phyloP scores from a whole-genome alignment of 2,113 vertebrate genomes.

The Emydura subglobosa region DNA sequence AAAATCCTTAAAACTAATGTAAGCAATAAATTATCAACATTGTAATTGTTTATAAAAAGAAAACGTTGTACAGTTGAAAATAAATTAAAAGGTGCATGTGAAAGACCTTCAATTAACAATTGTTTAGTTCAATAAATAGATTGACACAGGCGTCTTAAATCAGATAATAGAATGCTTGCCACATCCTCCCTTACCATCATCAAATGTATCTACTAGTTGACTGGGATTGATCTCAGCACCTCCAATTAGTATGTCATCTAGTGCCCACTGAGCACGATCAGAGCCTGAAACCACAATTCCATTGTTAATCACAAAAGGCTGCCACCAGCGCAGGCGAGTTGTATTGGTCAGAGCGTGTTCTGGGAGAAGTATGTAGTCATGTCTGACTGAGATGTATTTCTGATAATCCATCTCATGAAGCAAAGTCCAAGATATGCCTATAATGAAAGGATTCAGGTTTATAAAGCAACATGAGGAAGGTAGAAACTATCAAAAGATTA shows the following conservation, averaged over 20 bases:
- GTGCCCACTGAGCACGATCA: conserved; percentile 96
- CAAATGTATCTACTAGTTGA: conserved; percentile 93
- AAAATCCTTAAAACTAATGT: neutral
- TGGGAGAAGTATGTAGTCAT: conserved; percentile 94
- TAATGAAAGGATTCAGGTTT: neutral
- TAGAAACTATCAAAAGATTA: neutral
- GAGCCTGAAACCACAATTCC: conserved; percentile 87
- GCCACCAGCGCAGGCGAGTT: conserved; percentile 97
- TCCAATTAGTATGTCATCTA: conserved; percentile 96
- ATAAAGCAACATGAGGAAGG: neutral
- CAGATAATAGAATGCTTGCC: neutral
- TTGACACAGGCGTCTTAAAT: neutral
- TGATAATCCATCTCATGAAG: conserved; percentile 99
- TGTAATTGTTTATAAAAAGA: neutral
- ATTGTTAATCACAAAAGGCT: conserved; percentile 90
- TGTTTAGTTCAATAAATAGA: neutral
- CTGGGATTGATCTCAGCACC: conserved; percentile 98
- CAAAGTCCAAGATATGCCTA: conserved; percentile 95
- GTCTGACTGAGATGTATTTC: conserved; percentile 94
- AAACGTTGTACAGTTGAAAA: neutral
- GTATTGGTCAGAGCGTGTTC: conserved; percentile 92
- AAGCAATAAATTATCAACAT: neutral
- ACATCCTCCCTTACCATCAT: conserved; percentile 87
- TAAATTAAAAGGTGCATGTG: neutral
- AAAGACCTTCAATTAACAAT: neutral